Base-by-base conservation (phyloP, 2,797 vertebrate genomes). In the Karalla daura region DNA sequence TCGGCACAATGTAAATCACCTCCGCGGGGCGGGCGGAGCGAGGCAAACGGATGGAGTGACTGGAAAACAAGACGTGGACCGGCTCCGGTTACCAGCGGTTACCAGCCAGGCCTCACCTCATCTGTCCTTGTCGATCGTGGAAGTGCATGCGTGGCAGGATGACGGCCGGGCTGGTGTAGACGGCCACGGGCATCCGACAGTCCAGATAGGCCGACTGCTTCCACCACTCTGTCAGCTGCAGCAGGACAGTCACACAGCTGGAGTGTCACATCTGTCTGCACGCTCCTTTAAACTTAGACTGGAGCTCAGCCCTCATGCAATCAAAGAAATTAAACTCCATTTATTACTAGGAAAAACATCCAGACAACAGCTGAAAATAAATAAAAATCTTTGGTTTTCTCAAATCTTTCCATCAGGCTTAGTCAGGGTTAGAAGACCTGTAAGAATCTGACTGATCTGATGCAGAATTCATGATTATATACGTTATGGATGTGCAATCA, bases 211-310 rank as follows among this genome's bases (percentile, higher is more conserved):
- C 94, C 0, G 95, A 95, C 90, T 97, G 96, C 90, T 96, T 93
- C 98, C 98, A 99, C 97, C 98, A 99, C 39, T 99, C 98, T 1
- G 96, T 94, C 32, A 99, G 94, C 98, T 92, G 70, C 17, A 70
- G 23, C 54, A 68, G 33, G 1, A n/a, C n/a, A 50, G 33, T 52
- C 25, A 83, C 27, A 62, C 3, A 32, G 8, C 23, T 50, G 12
- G 6, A 33, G 7, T 10, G n/a, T 8, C 14, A 43, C 11, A 46
- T 12, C 5, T 17, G 10, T 47, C 8, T 23, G 43, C 53, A 49
- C 3, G 8, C 28, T 18, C 30, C 2, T 41, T 15, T n/a, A 43
- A 8, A 17, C 17, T 12, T 51, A 3, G 2, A 37, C 18, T 23
- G 17, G 17, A 37, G 35, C 24, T 13, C 15, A 35, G 37, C 14